Evolutionary conservation across 2,888 invertebrate genomes (phyloP).

Genomic region (Ecdyonurus torrentis): DNA sequence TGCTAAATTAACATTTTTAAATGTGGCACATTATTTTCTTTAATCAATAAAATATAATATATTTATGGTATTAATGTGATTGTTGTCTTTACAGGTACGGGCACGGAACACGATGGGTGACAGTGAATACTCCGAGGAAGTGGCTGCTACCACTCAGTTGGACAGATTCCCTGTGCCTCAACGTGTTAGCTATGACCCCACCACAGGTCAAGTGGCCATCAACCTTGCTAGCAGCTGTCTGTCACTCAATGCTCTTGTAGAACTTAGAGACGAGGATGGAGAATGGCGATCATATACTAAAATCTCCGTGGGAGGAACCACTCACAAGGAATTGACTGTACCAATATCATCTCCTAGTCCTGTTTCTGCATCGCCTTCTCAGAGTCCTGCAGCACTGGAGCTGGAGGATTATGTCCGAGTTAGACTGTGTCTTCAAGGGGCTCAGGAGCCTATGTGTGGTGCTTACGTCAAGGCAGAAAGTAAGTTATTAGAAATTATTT

Average conservation of each 20-base stretch:
- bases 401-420: constrained; percentile 39
- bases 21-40: not conserved
- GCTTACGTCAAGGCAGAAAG: constrained; percentile 70
- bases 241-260: constrained; percentile 57
- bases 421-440: constrained; percentile 63
- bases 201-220: constrained; percentile 55
- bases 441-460: constrained; percentile 59
- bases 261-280: constrained; percentile 39
- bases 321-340: constrained; percentile 30
- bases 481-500: constrained; percentile 29
- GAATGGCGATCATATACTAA: constrained; percentile 56
- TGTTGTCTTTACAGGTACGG: constrained; percentile 40
- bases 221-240: constrained; percentile 65
- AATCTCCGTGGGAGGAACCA: constrained; percentile 48
- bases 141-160: constrained; percentile 64
- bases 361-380: constrained; percentile 30
- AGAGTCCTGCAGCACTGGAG: constrained; percentile 32
- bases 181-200: constrained; percentile 67
- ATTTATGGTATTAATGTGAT: not conserved
- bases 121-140: constrained; percentile 74
- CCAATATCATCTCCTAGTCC: constrained; percentile 36
- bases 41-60: not conserved
- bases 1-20: not conserved
- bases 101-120: constrained; percentile 76
- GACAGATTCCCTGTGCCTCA: constrained; percentile 66